Evolutionary conservation across 2,888 invertebrate species (phyloP).

Genomic region (Crematogaster levior): DNA sequence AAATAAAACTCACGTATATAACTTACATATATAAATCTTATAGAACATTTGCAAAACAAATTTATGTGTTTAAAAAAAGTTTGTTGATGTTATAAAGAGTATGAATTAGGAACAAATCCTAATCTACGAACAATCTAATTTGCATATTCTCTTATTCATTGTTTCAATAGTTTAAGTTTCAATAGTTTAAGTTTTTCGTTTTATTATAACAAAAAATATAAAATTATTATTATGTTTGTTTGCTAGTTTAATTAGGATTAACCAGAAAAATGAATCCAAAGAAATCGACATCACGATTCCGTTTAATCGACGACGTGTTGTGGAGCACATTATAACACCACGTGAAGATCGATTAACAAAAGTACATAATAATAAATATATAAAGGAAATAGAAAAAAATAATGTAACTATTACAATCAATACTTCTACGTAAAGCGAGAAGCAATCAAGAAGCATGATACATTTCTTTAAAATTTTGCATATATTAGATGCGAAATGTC

Average conservation of each 20-base stretch:
- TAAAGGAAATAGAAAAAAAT: constrained; percentile 4
- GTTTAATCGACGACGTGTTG: not conserved
- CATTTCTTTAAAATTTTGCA: not conserved
- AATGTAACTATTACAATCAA: not conserved
- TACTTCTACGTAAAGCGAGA: constrained; percentile 10
- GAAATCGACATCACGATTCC: not conserved
- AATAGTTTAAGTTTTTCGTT: not conserved
- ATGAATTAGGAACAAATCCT: not conserved
- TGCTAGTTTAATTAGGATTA: not conserved
- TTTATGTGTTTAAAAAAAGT: not conserved
- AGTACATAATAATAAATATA: not conserved
- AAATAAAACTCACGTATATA: not conserved
- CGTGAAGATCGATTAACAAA: not conserved
- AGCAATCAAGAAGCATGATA: not conserved
- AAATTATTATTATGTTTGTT: not conserved
- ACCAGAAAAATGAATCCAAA: not conserved
- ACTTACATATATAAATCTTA: not conserved
- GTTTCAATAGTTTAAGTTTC: too few relatives aligned
- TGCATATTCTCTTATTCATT: too few relatives aligned
- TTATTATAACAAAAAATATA: constrained; percentile 2
- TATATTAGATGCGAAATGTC: not conserved
- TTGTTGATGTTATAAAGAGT: not conserved
- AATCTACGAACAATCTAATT: not conserved
- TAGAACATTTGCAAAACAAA: not conserved
- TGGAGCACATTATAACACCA: not conserved